These are phyloP conservation scores for Dermochelys coriacea DNA, from an alignment of 2,797 vertebrate species.

Conservation along the genomic window DNA sequence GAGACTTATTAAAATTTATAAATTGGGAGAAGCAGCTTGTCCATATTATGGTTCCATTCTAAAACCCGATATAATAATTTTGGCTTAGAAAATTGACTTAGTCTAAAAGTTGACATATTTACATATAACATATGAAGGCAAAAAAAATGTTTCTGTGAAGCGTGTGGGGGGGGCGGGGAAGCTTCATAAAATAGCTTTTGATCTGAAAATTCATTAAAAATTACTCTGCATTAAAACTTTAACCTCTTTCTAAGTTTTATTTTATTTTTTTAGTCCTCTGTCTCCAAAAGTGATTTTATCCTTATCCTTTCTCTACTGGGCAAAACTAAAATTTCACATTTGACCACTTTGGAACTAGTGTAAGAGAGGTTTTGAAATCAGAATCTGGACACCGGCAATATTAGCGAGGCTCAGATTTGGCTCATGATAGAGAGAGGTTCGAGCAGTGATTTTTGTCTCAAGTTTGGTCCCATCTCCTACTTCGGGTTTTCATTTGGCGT, in stretches of 20 bases:
- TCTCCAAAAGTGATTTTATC: not conserved
- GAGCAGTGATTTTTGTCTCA: not conserved
- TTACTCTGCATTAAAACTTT: conserved; percentile 49
- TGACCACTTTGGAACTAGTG: not conserved
- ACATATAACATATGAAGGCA: conserved; percentile 3
- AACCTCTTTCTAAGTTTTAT: conserved; percentile 6
- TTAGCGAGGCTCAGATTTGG: not conserved
- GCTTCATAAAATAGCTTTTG: conserved; percentile 63
- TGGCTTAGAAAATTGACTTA: conserved; percentile 26
- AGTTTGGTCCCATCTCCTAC: not conserved
- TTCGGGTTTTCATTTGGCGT: not conserved
- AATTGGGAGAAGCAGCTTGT: conserved; percentile 24
- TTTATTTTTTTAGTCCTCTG: conserved; percentile 10
- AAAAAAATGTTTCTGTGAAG: conserved; percentile 56
- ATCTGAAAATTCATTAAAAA: conserved; percentile 64
- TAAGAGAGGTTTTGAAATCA: conserved; percentile 17
- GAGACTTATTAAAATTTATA: not conserved
- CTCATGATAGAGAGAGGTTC: not conserved
- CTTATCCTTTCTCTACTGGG: not conserved
- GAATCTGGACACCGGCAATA: not conserved
- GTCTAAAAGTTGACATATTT: conserved; percentile 24
- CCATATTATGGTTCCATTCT: conserved; percentile 5
- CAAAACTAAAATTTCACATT: not conserved
- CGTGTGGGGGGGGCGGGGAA: not conserved
- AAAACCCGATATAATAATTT: conserved; percentile 26